These are phyloP conservation scores for Amphimallon solstitiale DNA, from an alignment of 2,888 invertebrate species.

Conservation along the genomic window DNA sequence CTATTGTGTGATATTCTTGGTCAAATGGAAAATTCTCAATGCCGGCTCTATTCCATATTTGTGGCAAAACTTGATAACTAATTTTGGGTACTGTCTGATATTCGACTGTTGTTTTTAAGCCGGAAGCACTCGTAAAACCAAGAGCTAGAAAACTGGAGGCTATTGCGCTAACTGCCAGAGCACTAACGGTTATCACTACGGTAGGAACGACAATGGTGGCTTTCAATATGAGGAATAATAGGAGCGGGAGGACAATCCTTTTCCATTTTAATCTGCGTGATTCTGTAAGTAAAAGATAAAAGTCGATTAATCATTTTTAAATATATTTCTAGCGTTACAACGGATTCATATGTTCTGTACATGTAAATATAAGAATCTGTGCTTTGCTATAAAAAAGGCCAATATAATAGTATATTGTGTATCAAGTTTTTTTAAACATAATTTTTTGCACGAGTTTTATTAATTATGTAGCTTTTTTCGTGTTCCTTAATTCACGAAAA, in stretches of 20 bases:
- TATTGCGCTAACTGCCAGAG: constrained; percentile 73
- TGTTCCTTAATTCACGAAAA: no score
- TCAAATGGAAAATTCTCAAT: constrained; percentile 43
- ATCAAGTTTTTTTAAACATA: no score
- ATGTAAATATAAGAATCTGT: no score
- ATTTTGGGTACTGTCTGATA: constrained; percentile 51
- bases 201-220: constrained; percentile 71
- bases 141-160: constrained; percentile 72
- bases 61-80: constrained; percentile 59
- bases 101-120: constrained; percentile 55
- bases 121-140: constrained; percentile 66
- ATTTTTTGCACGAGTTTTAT: no score
- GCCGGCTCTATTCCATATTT: constrained; percentile 55
- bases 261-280: constrained; percentile 70
- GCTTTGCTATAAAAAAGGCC: no score
- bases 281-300: constrained; percentile 57
- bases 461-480: no score
- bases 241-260: constrained; percentile 71
- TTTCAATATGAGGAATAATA: constrained; percentile 72
- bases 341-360: no score
- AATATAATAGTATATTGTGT: no score
- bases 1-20: constrained; percentile 52
- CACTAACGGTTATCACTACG: constrained; percentile 69
- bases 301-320: no score
- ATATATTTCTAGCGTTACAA: constrained; percentile 47